These are phyloP conservation scores for Sylvicapra grimmia DNA, from an alignment of 2,113 vertebrate species.

Conservation along the genomic window DNA sequence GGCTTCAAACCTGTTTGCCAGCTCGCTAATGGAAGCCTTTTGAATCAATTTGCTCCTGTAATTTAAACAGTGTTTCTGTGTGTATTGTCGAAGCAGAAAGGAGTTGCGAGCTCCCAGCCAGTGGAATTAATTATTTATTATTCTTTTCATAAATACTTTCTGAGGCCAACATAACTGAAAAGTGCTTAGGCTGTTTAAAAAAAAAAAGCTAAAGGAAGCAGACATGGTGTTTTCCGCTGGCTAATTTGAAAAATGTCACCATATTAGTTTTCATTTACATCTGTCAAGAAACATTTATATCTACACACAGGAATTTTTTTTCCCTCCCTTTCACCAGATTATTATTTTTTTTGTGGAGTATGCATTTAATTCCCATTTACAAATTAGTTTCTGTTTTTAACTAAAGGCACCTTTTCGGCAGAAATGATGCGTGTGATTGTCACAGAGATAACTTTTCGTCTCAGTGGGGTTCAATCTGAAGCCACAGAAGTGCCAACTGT, in stretches of 20 bases:
- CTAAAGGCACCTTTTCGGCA: slow-evolving; percentile 72
- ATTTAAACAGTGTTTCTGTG: slow-evolving; percentile 81
- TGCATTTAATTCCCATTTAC: slow-evolving; percentile 79
- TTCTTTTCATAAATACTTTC: slow-evolving; percentile 78
- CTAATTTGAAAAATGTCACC: slow-evolving; percentile 75
- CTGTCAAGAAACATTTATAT: slow-evolving; percentile 78
- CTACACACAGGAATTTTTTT: slow-evolving; percentile 64
- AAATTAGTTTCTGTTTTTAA: slow-evolving; percentile 80
- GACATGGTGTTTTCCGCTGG: slow-evolving; percentile 50
- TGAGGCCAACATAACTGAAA: slow-evolving; percentile 46
- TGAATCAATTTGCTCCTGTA: slow-evolving; percentile 82
- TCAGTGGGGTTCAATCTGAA: slow-evolving; percentile 34
- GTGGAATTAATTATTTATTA: slow-evolving; percentile 81
- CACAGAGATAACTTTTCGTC: slow-evolving; percentile 51
- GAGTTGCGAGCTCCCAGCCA: slow-evolving; percentile 70
- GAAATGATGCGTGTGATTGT: slow-evolving; percentile 71
- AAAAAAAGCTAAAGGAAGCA: not conserved
- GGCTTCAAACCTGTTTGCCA: slow-evolving; percentile 78
- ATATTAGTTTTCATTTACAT: slow-evolving; percentile 78
- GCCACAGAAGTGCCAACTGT: slow-evolving; percentile 37
- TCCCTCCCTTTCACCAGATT: slow-evolving; percentile 56
- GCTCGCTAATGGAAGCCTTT: slow-evolving; percentile 82
- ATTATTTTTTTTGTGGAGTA: slow-evolving; percentile 65
- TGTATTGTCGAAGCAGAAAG: slow-evolving; percentile 76
- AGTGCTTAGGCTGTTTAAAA: slow-evolving; percentile 63